Conservation (phyloP, 2,888 invertebrate species). For the Drosophila dives region DNA sequence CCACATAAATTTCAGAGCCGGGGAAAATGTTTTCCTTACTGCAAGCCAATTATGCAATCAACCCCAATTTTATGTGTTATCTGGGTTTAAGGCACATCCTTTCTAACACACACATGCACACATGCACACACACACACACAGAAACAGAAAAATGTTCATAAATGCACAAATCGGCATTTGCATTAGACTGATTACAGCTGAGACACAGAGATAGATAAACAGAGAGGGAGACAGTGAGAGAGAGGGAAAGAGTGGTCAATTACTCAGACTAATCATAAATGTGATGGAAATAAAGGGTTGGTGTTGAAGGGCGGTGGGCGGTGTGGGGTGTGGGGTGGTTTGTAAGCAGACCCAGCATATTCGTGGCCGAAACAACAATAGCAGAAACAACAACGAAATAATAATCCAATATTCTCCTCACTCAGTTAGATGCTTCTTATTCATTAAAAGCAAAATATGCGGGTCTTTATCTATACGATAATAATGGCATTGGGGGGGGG, state of each 20-base stretch:
- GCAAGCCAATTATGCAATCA: constrained; percentile 4
- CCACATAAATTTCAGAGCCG: background rate
- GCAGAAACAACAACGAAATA: constrained; percentile 11
- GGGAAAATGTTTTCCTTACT: background rate
- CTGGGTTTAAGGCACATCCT: constrained; percentile 28
- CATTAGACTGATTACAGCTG: constrained; percentile 64
- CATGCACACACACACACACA: constrained; percentile 7
- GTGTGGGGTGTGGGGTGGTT: too few relatives aligned
- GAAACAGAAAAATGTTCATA: constrained; percentile 24
- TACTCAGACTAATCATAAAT: constrained; percentile 25
- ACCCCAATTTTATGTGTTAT: constrained; percentile 41
- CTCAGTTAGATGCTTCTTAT: constrained; percentile 17
- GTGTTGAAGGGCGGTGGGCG: background rate
- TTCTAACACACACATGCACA: constrained; percentile 5
- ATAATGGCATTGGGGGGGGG: background rate
- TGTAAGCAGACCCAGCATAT: constrained; percentile 1
- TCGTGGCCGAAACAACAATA: constrained; percentile 16
- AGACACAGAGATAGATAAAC: background rate
- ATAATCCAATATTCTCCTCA: constrained; percentile 24
- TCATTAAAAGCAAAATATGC: constrained; percentile 11
- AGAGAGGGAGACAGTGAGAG: background rate
- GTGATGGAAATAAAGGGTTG: background rate
- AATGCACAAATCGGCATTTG: constrained; percentile 56
- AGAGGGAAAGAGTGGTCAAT: constrained; percentile 35
- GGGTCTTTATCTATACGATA: background rate